Conservation (phyloP, 2,888 invertebrate species). For the Eupithecia exiguata region DNA sequence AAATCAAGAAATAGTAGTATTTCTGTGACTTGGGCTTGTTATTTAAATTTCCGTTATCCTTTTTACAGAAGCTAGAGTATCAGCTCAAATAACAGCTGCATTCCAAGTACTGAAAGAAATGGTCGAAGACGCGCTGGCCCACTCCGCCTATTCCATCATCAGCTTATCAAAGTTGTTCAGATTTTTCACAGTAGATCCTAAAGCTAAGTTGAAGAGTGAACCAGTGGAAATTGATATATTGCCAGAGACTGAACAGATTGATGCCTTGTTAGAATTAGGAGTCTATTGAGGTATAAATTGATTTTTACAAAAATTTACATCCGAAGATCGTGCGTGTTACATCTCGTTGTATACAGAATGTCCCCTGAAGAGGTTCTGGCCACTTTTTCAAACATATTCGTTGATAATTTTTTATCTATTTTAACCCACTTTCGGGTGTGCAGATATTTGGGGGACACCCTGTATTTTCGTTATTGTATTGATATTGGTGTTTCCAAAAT, state of each 20-base stretch:
- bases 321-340: not conserved
- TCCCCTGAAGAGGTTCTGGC: too few species aligned
- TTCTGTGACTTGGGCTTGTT: not conserved
- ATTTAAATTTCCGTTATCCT: constrained; percentile 13
- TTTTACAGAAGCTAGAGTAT: constrained; percentile 80
- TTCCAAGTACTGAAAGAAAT: constrained; percentile 86
- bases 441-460: too few species aligned
- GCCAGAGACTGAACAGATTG: constrained; percentile 78
- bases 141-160: constrained; percentile 88
- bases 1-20: not conserved
- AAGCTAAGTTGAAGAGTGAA: constrained; percentile 62
- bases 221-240: constrained; percentile 73
- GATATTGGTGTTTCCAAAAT: too few species aligned
- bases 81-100: constrained; percentile 80
- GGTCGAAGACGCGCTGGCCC: constrained; percentile 86
- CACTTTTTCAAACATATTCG: too few species aligned
- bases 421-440: too few species aligned
- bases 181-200: constrained; percentile 71
- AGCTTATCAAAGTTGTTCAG: constrained; percentile 84
- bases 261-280: constrained; percentile 76
- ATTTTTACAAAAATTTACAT: not conserved
- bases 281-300: constrained; percentile 51
- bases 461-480: too few species aligned
- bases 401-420: too few species aligned
- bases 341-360: not conserved